Evolutionary conservation across 1,140 invertebrate genomes (phyloP), one percentile per base, ranked within the genome.

Genomic region (Melitaea cinxia): DNA sequence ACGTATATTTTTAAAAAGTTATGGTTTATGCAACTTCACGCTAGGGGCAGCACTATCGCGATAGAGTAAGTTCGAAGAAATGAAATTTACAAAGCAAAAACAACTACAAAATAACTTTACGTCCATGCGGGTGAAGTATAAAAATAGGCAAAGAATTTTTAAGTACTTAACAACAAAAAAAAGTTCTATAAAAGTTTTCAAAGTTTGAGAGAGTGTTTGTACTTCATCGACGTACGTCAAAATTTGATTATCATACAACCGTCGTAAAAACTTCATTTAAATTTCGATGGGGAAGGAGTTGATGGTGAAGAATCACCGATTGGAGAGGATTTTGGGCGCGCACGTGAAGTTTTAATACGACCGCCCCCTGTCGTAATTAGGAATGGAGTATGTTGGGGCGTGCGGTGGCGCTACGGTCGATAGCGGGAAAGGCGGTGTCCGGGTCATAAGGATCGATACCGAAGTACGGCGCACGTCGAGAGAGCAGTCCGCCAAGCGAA

Each of bases 391-490:
- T 23, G 17, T 47, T 23, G 1, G 10, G 42, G 78, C 73, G 67
- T 75, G 77, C 76, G 80, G 70, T 73, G 82, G 75, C 77, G 75
- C 77, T 74, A 71, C 65, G 79, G 80, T 83, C 78, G 82, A 83
- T 83, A 82, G 75, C 73, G 78, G 73, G 78, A 73, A 76, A 82
- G 72, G 82, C 83, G 76, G 77, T 81, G 76, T 79, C 75, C 78
- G 76, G 80, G 82, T 82, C 78, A 82, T 73, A 74, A 65, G 71
- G 76, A 82, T 82, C 79, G 73, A 81, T 81, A 78, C 47, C 39
- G 24, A 15, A 35, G 26, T 14, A 7, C n/a, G 33, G 28, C 30
- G 50, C 39, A 57, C 17, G 39, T 49, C 39, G 50, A 67, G 42
- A 55, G 28, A 17, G 30, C 28, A 86, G 77, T 83, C 73, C 75